Percentiles rank a stretch among this genome's conserved stretches.
Evolutionary conservation across 53 echinoderm and acorn worm species (phyloP).

Genomic region (Henricia sp.): DNA sequence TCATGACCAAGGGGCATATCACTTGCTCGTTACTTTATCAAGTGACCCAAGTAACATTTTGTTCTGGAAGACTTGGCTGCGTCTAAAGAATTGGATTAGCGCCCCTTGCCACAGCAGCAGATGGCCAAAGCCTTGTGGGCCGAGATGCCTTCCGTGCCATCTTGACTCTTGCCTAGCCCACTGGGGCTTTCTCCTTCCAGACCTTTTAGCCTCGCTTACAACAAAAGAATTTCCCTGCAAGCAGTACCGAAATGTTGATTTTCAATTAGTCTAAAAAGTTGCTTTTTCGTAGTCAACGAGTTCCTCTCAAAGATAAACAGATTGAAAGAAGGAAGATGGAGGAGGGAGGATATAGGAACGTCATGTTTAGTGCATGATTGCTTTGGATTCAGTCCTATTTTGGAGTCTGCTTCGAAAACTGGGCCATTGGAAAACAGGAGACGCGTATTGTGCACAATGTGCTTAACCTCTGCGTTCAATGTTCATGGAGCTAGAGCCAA

Average conservation of each 20-base stretch:
- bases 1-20: no score
- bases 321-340: constrained; percentile 1
- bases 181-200: constrained; percentile 25
- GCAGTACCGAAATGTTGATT: constrained; percentile 42
- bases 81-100: constrained; percentile 21
- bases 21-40: no score
- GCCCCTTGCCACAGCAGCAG: constrained; percentile 24
- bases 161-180: constrained; percentile 19
- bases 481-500: constrained; percentile 5
- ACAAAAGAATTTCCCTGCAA: constrained; percentile 50
- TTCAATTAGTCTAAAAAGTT: constrained; percentile 62
- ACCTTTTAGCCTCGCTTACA: constrained; percentile 49
- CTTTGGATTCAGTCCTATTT: background rate
- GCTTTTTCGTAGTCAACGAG: constrained; percentile 12
- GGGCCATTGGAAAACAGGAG: background rate
- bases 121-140: constrained; percentile 40
- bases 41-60: no score
- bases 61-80: constrained; percentile 24
- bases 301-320: constrained; percentile 15
- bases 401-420: background rate
- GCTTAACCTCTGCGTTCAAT: background rate
- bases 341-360: background rate
- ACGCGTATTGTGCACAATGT: background rate
- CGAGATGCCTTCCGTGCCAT: constrained; percentile 9
- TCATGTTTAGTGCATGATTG: constrained; percentile 6